Conservation (phyloP, 2,797 vertebrate genomes). For the Sebastolobus alascanus region DNA sequence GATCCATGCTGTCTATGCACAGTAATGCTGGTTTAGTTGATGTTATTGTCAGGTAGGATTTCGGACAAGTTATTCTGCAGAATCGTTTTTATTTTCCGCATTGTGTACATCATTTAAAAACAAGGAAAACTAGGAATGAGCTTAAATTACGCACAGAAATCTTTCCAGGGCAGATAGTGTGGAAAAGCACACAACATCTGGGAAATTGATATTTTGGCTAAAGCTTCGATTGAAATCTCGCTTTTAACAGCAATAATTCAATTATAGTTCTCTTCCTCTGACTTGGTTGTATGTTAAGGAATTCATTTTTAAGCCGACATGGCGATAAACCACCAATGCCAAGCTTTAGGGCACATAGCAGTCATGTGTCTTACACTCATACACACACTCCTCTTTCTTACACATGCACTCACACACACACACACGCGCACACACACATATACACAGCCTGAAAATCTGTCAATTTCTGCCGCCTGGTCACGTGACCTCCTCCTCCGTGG, state of each 20-base stretch:
- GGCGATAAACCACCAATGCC: conserved; percentile 80
- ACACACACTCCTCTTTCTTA: conserved; percentile 34
- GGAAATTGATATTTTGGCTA: conserved; percentile 37
- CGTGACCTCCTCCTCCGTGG: conserved; percentile 95
- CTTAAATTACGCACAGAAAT: conserved; percentile 4
- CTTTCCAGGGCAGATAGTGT: conserved; percentile 3
- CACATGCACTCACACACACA: conserved; percentile 19
- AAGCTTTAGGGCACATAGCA: conserved; percentile 74
- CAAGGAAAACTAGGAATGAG: not conserved
- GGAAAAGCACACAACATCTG: conserved; percentile 20
- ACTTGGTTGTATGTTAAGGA: conserved; percentile 58
- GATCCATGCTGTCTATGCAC: conserved; percentile 4
- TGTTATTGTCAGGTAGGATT: conserved; percentile 10
- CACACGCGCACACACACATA: conserved; percentile 4
- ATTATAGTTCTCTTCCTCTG: conserved; percentile 5
- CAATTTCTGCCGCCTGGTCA: conserved; percentile 95
- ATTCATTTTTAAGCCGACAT: conserved; percentile 66
- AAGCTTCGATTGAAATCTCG: conserved; percentile 20
- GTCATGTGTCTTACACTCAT: conserved; percentile 64
- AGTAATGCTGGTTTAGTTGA: conserved; percentile 17
- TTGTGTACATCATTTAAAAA: not conserved
- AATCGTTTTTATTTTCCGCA: not conserved
- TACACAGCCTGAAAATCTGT: conserved; percentile 86
- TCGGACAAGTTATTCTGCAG: not conserved
- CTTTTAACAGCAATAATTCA: conserved; percentile 29